These are phyloP conservation scores for Ophioninae sp. DNA, from an alignment of 2,888 invertebrate genomes.

Conservation along the genomic window DNA sequence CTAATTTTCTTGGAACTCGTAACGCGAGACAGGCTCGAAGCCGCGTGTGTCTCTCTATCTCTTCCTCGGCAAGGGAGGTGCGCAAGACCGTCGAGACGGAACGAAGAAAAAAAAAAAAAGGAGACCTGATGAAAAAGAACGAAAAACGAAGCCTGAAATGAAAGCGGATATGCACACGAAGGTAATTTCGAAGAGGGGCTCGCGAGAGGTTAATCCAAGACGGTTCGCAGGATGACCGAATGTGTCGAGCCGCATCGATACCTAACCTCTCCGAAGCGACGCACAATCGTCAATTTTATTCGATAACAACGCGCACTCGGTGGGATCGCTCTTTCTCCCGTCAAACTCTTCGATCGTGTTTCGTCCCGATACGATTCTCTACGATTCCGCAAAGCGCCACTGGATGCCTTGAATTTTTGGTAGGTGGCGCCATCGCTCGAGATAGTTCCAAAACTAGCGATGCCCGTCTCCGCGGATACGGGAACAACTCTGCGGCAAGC, in stretches of 20 bases:
- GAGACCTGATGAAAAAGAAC: slow-evolving; percentile 2
- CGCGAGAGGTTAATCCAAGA: neutral
- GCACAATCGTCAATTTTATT: too few species aligned
- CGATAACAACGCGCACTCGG: too few species aligned
- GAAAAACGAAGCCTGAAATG: neutral
- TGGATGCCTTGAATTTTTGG: neutral
- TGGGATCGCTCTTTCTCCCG: too few species aligned
- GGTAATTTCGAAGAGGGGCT: slow-evolving; percentile 13
- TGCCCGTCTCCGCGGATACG: too few species aligned
- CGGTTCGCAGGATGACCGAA: neutral
- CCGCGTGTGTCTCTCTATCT: slow-evolving; percentile 21
- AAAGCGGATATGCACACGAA: slow-evolving; percentile 50
- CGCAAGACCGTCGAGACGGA: slow-evolving; percentile 42
- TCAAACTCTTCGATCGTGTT: too few species aligned
- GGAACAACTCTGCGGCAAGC: too few species aligned
- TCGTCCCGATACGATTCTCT: too few species aligned
- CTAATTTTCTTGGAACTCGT: slow-evolving; percentile 63
- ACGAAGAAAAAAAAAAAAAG: slow-evolving; percentile 12
- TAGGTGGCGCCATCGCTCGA: slow-evolving; percentile 31
- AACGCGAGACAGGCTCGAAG: slow-evolving; percentile 60
- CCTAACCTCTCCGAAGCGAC: too few species aligned
- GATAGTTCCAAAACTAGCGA: neutral
- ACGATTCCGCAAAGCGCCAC: too few species aligned
- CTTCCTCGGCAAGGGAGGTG: slow-evolving; percentile 17
- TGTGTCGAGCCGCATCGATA: neutral